Base-by-base conservation (phyloP, 2,797 vertebrate species). In the Meda fulgida region DNA sequence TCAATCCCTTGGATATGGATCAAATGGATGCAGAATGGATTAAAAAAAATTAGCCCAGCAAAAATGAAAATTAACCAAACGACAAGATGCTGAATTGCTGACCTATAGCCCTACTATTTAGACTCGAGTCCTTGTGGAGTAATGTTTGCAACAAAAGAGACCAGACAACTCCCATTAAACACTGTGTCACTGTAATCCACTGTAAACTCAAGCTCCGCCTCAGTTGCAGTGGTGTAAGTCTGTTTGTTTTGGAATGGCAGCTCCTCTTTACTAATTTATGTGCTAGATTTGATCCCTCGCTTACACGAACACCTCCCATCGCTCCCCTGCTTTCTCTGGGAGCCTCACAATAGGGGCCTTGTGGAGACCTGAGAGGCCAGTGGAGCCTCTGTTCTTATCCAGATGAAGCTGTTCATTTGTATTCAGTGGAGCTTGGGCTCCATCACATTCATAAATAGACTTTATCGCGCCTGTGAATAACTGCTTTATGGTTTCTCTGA, bases 281-380 rank as follows among this genome's bases (percentile, higher is more conserved):
- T 87, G 85, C 38, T 72, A 84, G 87, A 80, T 85, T 80, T 60
- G 48, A 78, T 87, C 78, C 66, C 85, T 85, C 77, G 46, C 87
- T 84, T 40, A 36, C 58, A 76, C 85, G 79, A 51, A 79, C 86
- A 87, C 84, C 78, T 87, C 7, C 84, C 83, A 60, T 46, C 38
- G 72, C 66, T 16, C 60, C 87, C 78, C 53, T 19, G 88, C 70
- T 75, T 86, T 88, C 89, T 80, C 85, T 29, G 31, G n/a, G 78
- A 83, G 87, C 69, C 80, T 70, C 87, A 94, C 93, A 95, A 93
- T 90, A 91, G 88, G 46, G 79, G 91, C 92, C 93, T 94, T 95
- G 93, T 95, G 87, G 85, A 88, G 80, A 63, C 84, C 66, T 80
- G 87, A 88, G 86, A 80, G 67, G 85, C 84, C 80, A 83, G 63